phyloP scores from a whole-genome alignment of 2,113 vertebrate genomes.

The Hylia prasina region DNA sequence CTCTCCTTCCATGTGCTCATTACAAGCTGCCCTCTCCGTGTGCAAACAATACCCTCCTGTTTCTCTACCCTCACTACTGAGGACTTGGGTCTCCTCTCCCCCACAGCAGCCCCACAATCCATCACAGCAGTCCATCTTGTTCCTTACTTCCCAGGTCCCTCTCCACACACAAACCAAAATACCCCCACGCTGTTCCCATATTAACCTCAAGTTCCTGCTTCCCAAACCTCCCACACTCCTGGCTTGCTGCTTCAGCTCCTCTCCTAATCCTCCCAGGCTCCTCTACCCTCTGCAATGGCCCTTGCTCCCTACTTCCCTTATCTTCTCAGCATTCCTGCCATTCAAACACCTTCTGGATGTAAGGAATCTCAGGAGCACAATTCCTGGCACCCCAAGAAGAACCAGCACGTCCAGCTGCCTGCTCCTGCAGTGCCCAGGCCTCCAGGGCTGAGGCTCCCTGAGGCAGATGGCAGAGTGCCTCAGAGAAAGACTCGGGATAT shows the following conservation, averaged over 20 bases:
- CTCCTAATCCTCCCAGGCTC: neutral
- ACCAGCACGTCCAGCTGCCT: neutral
- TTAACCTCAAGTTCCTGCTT: constrained; percentile 40
- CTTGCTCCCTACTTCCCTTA: neutral
- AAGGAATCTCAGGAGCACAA: neutral
- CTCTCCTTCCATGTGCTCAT: neutral
- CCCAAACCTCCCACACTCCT: constrained; percentile 41
- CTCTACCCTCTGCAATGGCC: neutral
- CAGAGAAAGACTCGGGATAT: neutral
- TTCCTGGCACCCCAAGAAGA: neutral
- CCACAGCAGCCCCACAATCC: neutral
- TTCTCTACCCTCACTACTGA: neutral
- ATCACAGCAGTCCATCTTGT: neutral
- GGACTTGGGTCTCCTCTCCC: neutral
- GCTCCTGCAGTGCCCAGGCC: neutral
- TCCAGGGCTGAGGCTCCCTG: neutral
- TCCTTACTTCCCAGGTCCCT: neutral
- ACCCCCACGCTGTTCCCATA: constrained; percentile 11
- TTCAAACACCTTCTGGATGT: neutral
- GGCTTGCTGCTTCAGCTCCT: neutral
- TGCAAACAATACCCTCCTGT: neutral
- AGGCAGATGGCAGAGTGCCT: neutral
- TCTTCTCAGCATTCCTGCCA: neutral
- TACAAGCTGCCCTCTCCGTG: neutral
- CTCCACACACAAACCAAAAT: neutral